A percentile compares a stretch with the other conserved stretches of the same genome.
Conservation (phyloP, 2,797 vertebrate species). For the Chanos chanos region DNA sequence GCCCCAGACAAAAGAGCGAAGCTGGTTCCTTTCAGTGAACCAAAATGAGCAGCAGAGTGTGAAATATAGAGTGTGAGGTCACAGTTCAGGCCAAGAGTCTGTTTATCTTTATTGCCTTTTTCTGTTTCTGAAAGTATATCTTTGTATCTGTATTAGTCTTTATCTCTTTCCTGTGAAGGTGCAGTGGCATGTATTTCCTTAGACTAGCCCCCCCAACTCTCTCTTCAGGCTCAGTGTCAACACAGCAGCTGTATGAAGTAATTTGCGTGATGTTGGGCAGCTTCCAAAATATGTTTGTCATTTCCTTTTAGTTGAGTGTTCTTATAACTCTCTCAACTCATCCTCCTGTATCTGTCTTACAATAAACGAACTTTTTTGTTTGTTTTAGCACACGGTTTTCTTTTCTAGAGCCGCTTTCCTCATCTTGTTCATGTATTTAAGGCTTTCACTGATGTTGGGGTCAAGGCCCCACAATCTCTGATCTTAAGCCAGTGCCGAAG, state of each 20-base stretch:
- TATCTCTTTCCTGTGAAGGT: background rate
- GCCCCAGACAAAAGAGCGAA: constrained; percentile 38
- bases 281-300: constrained; percentile 31
- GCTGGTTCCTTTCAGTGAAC: too few species aligned
- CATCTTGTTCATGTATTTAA: constrained; percentile 21
- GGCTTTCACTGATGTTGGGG: constrained; percentile 18
- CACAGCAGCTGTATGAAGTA: constrained; percentile 19
- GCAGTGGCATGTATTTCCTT: background rate
- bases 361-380: background rate
- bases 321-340: background rate
- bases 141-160: background rate
- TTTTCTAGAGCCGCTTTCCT: background rate
- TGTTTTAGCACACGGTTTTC: background rate
- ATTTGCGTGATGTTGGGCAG: constrained; percentile 66
- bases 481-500: constrained; percentile 35
- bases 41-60: too few species aligned
- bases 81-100: background rate
- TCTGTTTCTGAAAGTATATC: background rate
- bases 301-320: constrained; percentile 31
- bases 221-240: background rate
- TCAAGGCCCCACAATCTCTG: constrained; percentile 3
- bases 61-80: background rate
- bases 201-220: background rate
- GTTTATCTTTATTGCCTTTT: too few species aligned
- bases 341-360: background rate